Evolutionary conservation across 2,888 invertebrate species (phyloP).

Genomic region (Cryptosula pallasiana): DNA sequence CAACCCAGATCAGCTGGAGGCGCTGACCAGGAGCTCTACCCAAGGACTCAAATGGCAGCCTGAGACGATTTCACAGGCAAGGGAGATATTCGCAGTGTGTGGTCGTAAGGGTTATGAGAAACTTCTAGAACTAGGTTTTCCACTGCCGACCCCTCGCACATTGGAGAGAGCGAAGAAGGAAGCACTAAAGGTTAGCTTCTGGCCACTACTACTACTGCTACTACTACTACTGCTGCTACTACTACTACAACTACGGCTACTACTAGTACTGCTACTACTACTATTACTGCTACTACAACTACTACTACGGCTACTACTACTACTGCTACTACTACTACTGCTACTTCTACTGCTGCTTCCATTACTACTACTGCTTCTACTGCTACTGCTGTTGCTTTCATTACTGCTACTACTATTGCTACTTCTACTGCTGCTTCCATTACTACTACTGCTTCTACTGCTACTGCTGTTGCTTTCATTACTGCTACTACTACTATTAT

Average conservation of each 20-base stretch:
- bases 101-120: not conserved
- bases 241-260: too few species aligned
- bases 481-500: not conserved
- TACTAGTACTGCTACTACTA: not conserved
- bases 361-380: not conserved
- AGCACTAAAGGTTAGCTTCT: not conserved
- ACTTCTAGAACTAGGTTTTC: not conserved
- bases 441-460: not conserved
- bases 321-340: not conserved
- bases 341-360: not conserved
- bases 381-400: not conserved
- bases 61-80: not conserved
- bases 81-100: not conserved
- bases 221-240: not conserved
- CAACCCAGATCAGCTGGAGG: not conserved
- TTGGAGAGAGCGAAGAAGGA: not conserved
- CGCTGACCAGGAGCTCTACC: not conserved
- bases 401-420: not conserved
- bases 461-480: not conserved
- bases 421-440: not conserved
- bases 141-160: not conserved
- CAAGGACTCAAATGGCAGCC: not conserved
- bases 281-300: not conserved
- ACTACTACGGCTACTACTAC: not conserved
- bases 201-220: not conserved